These are phyloP conservation scores for Orchesella cincta DNA, from an alignment of 1,140 invertebrate species.

Conservation along the genomic window DNA sequence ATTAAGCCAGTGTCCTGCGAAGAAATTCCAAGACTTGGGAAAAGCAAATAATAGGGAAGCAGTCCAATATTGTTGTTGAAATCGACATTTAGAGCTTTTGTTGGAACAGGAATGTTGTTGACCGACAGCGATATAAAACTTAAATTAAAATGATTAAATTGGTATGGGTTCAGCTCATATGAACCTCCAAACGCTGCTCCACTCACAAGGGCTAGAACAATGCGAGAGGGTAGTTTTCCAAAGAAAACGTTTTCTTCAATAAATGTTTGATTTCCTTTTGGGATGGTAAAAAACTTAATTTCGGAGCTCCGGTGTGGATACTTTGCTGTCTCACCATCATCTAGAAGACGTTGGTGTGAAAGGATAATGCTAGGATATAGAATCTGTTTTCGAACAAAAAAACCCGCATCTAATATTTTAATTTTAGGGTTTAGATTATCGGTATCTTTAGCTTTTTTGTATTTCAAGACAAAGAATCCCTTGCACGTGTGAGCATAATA, in stretches of 20 bases:
- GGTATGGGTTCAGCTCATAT: constrained; percentile 54
- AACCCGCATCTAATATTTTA: constrained; percentile 29
- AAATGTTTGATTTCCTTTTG: constrained; percentile 31
- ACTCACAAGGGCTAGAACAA: constrained; percentile 56
- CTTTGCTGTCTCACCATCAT: constrained; percentile 30
- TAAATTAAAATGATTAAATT: constrained; percentile 54
- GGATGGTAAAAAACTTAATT: constrained; percentile 41
- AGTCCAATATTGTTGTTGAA: constrained; percentile 32
- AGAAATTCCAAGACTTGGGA: constrained; percentile 33
- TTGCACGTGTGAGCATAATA: constrained; percentile 29
- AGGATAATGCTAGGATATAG: constrained; percentile 36
- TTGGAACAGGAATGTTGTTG: constrained; percentile 43
- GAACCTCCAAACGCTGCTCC: constrained; percentile 56
- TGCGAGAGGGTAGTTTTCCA: constrained; percentile 54
- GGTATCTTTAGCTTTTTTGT: background rate
- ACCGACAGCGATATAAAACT: constrained; percentile 45
- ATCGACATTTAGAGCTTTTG: constrained; percentile 31
- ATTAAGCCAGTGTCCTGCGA: constrained; percentile 28
- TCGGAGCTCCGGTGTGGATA: constrained; percentile 28
- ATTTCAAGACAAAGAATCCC: constrained; percentile 28
- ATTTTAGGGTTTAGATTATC: background rate
- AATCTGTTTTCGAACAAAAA: constrained; percentile 36
- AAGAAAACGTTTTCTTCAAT: constrained; percentile 42
- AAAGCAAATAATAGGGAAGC: constrained; percentile 41
- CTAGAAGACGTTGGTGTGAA: constrained; percentile 33